Conservation (phyloP, 2,113 vertebrate species). For the Notothenia coriiceps region DNA sequence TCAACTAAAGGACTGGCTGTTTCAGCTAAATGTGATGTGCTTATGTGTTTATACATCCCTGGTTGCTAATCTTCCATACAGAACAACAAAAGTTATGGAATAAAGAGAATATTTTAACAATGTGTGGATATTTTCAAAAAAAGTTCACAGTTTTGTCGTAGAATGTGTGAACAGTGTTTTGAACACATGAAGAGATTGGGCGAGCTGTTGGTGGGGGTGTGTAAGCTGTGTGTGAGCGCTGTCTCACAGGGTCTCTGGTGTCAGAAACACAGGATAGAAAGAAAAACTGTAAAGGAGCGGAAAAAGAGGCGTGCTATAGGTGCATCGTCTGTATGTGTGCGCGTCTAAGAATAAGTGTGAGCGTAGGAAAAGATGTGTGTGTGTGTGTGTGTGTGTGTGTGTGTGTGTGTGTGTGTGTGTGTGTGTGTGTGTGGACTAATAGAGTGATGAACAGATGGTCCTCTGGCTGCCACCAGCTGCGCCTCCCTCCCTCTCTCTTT, state of each 20-base stretch:
- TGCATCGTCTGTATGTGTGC: constrained; percentile 18
- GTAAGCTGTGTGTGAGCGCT: constrained; percentile 27
- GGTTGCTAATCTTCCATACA: neutral
- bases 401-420: constrained; percentile 12
- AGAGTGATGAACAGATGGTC: constrained; percentile 82
- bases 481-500: constrained; percentile 50
- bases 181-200: constrained; percentile 21
- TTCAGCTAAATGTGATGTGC: neutral
- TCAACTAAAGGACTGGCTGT: neutral
- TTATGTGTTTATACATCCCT: neutral
- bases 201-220: neutral
- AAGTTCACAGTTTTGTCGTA: neutral
- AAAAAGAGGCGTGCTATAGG: constrained; percentile 47
- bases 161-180: neutral
- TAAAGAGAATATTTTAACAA: neutral
- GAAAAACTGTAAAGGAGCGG: constrained; percentile 33
- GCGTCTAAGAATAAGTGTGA: constrained; percentile 2
- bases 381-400: constrained; percentile 7
- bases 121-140: neutral
- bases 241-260: constrained; percentile 47
- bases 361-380: neutral
- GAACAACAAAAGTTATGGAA: neutral
- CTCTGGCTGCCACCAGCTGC: constrained; percentile 81
- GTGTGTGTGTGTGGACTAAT: constrained; percentile 66
- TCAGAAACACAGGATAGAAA: constrained; percentile 49